These are phyloP conservation scores for Diadema setosum DNA, from an alignment of 35 echinoderm and acorn worm genomes.

Conservation along the genomic window DNA sequence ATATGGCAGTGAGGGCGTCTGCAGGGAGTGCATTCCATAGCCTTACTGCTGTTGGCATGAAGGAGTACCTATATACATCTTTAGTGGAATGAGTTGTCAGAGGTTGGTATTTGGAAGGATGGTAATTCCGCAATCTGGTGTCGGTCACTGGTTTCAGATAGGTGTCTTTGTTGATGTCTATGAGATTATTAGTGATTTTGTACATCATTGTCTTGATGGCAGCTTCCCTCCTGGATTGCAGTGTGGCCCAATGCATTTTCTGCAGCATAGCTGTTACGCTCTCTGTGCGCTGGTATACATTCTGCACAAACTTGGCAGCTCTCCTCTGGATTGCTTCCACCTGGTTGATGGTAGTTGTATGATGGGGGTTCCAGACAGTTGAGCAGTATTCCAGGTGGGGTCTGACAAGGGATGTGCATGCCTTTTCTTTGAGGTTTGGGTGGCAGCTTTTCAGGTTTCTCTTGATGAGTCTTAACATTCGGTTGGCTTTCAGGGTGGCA, in stretches of 20 bases:
- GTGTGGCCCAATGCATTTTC: not conserved
- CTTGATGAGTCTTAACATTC: too few relatives aligned
- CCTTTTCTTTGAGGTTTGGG: conserved; percentile 3
- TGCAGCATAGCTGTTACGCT: conserved; percentile 3
- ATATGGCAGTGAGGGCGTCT: too few relatives aligned
- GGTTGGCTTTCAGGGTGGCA: too few relatives aligned
- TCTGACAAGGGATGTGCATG: not conserved
- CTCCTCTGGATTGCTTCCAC: conserved; percentile 40
- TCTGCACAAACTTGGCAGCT: conserved; percentile 11
- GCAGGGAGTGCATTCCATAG: too few relatives aligned
- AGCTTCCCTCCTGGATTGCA: conserved; percentile 41
- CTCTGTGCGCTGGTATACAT: not conserved
- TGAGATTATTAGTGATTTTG: conserved; percentile 20
- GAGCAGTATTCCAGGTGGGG: conserved; percentile 43
- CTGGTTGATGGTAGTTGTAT: too few relatives aligned
- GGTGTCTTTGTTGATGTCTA: too few relatives aligned
- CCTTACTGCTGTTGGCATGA: conserved; percentile 18
- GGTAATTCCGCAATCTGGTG: too few relatives aligned
- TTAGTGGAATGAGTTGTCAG: conserved; percentile 13
- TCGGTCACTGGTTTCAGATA: too few relatives aligned
- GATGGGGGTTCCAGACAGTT: too few relatives aligned
- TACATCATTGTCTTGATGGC: conserved; percentile 32
- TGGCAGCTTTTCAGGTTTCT: too few relatives aligned
- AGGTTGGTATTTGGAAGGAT: not conserved
- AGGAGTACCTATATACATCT: conserved; percentile 8